Conservation (phyloP, 2,888 invertebrate species). For the Limnephilus marmoratus region DNA sequence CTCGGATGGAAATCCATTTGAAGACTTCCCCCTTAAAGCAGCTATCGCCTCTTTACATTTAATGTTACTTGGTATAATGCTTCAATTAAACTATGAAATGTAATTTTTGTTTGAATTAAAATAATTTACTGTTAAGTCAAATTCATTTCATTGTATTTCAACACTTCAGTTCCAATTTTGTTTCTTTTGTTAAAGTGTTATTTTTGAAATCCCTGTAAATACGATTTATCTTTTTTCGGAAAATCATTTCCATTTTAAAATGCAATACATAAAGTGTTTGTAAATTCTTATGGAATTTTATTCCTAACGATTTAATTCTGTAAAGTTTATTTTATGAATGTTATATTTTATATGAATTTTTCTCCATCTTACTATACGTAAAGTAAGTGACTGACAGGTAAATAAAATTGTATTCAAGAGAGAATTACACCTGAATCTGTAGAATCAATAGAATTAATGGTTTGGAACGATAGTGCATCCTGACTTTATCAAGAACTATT, state of each 20-base stretch:
- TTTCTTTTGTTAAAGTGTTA: neutral
- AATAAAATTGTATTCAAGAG: too few relatives aligned
- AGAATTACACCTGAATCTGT: neutral
- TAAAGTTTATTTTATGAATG: neutral
- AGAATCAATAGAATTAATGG: neutral
- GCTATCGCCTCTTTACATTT: slow-evolving; percentile 45
- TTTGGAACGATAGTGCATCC: neutral
- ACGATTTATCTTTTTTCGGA: neutral
- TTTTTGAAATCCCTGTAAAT: neutral
- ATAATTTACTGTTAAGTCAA: too few relatives aligned
- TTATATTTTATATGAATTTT: neutral
- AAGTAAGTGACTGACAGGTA: neutral
- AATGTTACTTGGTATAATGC: neutral
- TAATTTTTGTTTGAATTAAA: neutral
- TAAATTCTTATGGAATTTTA: neutral
- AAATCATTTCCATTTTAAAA: neutral
- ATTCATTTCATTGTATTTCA: too few relatives aligned
- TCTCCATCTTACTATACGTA: neutral
- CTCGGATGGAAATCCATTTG: neutral
- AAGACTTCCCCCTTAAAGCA: slow-evolving; percentile 16
- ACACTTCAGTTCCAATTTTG: neutral
- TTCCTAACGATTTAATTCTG: neutral
- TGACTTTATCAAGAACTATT: neutral
- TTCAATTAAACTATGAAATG: neutral
- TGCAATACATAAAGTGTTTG: neutral